phyloP scores from a whole-genome alignment of 1,140 invertebrate genomes.

The Hydropsyche tenuis region DNA sequence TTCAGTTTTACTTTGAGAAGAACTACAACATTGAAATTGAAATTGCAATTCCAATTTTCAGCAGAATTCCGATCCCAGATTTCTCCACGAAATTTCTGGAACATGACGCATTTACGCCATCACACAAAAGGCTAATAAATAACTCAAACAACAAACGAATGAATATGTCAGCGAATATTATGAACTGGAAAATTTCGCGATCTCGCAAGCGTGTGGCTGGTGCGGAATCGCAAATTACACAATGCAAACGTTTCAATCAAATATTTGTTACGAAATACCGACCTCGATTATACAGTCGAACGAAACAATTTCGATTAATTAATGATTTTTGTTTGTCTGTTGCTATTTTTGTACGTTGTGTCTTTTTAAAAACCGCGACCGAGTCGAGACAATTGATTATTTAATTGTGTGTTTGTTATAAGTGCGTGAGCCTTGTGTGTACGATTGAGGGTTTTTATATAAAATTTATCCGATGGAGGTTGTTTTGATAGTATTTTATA shows the following conservation, averaged over 20 bases:
- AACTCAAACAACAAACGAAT: background rate
- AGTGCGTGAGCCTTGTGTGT: too few relatives aligned
- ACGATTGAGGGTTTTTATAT: too few relatives aligned
- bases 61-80: too few relatives aligned
- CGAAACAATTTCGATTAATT: constrained; percentile 33
- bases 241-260: constrained; percentile 30
- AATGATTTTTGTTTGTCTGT: constrained; percentile 21
- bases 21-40: too few relatives aligned
- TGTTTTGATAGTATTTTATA: too few relatives aligned
- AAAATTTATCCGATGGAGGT: too few relatives aligned
- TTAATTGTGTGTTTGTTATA: background rate
- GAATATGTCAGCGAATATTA: background rate
- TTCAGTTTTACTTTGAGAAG: too few relatives aligned
- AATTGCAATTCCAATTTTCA: too few relatives aligned
- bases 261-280: constrained; percentile 28
- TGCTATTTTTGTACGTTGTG: background rate
- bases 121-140: too few relatives aligned
- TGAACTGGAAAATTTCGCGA: background rate
- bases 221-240: constrained; percentile 23
- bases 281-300: constrained; percentile 18
- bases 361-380: background rate
- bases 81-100: too few relatives aligned
- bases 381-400: constrained; percentile 7
- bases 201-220: background rate
- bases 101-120: too few relatives aligned